These are phyloP conservation scores for Lerema accius DNA, from an alignment of 1,140 invertebrate genomes.

Conservation along the genomic window DNA sequence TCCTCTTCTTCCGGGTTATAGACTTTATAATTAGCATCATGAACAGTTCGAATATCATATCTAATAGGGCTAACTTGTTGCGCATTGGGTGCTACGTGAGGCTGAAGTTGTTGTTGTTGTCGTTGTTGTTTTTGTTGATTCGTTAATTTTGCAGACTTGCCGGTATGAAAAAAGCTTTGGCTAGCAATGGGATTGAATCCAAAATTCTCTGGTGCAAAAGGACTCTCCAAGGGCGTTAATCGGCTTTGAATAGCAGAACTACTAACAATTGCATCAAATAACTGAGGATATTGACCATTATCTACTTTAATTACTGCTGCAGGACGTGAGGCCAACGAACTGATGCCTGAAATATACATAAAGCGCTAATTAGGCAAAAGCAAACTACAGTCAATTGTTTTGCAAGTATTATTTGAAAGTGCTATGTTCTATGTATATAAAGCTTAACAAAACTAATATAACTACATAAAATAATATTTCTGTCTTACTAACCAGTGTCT, in stretches of 20 bases:
- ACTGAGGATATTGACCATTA: conserved; percentile 73
- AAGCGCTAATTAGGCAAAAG: conserved; percentile 35
- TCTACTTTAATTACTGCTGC: conserved; percentile 72
- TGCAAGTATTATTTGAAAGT: neutral
- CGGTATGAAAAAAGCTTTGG: conserved; percentile 65
- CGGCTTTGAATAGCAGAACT: conserved; percentile 74
- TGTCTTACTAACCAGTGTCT: conserved; percentile 52
- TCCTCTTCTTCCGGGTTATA: conserved; percentile 71
- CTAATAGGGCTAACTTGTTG: conserved; percentile 63
- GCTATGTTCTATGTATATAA: conserved; percentile 21
- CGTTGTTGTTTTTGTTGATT: conserved; percentile 50
- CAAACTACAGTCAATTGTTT: conserved; percentile 14
- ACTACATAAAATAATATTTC: conserved; percentile 20
- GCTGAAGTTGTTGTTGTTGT: conserved; percentile 43
- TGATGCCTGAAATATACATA: conserved; percentile 72
- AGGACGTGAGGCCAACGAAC: conserved; percentile 73
- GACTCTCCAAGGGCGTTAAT: conserved; percentile 62
- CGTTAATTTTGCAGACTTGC: conserved; percentile 56
- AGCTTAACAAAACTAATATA: conserved; percentile 14
- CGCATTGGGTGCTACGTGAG: conserved; percentile 47
- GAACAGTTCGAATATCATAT: conserved; percentile 76
- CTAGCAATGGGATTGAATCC: conserved; percentile 78
- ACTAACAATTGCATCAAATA: conserved; percentile 76
- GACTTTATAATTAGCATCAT: conserved; percentile 78
- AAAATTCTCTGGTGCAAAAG: conserved; percentile 72